Conservation (phyloP, 2,113 vertebrate genomes). For the Furnarius figulus region DNA sequence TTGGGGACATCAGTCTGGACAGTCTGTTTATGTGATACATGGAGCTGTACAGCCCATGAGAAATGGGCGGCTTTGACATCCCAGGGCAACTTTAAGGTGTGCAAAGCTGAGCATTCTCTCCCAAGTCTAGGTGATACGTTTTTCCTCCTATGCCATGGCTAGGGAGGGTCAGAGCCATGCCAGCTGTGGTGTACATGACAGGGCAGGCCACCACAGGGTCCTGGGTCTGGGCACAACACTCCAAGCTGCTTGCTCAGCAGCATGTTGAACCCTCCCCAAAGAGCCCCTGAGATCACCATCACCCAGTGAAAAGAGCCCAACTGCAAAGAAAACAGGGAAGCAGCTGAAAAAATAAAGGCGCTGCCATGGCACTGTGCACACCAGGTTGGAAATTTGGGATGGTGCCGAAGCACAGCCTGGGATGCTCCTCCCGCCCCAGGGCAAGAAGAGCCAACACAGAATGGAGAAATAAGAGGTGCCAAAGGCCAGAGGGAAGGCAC, state of each 20-base stretch:
- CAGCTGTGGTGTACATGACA: neutral
- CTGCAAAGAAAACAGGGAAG: conserved; percentile 32
- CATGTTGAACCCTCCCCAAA: neutral
- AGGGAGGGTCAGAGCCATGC: neutral
- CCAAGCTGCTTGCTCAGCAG: neutral
- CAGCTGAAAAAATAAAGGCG: conserved; percentile 46
- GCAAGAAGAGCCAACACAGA: neutral
- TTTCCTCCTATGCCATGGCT: neutral
- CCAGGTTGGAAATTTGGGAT: neutral
- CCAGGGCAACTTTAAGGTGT: neutral
- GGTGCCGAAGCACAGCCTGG: neutral
- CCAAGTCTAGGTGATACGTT: neutral
- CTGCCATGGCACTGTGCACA: neutral
- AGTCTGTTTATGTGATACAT: neutral
- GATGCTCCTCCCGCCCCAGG: neutral
- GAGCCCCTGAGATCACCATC: neutral
- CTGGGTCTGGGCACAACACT: neutral
- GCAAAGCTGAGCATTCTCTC: neutral
- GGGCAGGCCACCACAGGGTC: neutral
- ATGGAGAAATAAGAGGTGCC: neutral
- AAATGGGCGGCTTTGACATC: neutral
- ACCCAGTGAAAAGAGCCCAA: neutral
- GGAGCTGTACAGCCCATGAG: neutral
- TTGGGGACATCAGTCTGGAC: neutral
- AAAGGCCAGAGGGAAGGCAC: neutral